Base-by-base conservation (phyloP, 2,888 invertebrate genomes). In the Agriotes lineatus region DNA sequence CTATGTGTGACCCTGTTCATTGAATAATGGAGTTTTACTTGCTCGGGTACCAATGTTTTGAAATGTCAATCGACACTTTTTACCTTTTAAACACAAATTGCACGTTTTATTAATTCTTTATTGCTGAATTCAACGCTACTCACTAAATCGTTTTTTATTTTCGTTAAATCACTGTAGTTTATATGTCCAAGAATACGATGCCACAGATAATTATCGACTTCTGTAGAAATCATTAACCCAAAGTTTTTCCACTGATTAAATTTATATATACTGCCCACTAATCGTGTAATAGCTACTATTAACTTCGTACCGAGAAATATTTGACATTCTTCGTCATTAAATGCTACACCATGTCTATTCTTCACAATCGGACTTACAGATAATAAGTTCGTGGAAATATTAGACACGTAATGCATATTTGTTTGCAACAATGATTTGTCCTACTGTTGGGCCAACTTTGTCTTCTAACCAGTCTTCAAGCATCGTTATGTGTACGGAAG, bases 281-380 rank as follows among this genome's bases (percentile, higher is more conserved):
- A 10, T 4, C 14, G 2, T 12, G 50, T 25, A 1, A 25, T 22
- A 19, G 50, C 50, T n/a, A n/a, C n/a, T 22, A 50, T 10, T 22
- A 50, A 18, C 30, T 25, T 4, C 12, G 1, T 14, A 12, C 6
- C 12, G 25, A 12, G 9, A 25, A n/a, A 50, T 12, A 50, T 25
- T 25, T 25, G 3, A 50, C 50, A 22, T n/a, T 4, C 25, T 5
- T 19, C 5, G 4, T 50, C 19, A 30, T 50, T 12, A 25, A 50
- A 50, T n/a, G 1, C 14, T 9, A 50, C 50, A 25, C 4, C n/a
- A 25, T 50, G 25, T 2, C 50, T 25, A 12, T 50, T 50, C 12
- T 50, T 50, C 14, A 22, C 22, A 25, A 50, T 50, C n/a, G 22
- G 22, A 50, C 30, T 48, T 12, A 48, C 48, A n/a, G 48, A 48